Conservation (phyloP, 2,113 vertebrate genomes). For the Paradoxurus hermaphroditus region DNA sequence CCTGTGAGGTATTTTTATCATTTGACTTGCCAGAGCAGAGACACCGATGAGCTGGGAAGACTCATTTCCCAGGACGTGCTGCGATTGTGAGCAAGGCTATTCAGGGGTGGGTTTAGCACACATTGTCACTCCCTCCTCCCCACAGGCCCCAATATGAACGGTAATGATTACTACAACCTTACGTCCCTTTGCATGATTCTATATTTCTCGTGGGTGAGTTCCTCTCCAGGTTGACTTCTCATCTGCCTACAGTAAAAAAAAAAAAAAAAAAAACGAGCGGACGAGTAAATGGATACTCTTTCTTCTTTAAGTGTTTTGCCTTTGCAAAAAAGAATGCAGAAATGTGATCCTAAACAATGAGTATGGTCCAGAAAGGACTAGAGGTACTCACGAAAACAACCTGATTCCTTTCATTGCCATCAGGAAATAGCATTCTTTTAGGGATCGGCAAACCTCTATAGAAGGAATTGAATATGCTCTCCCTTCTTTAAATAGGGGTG, state of each 20-base stretch:
- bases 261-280: not conserved
- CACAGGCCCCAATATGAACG: accelerated
- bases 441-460: not conserved
- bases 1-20: not conserved
- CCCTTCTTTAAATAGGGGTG: not conserved
- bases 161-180: not conserved
- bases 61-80: not conserved
- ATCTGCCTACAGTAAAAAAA: not conserved
- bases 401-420: not conserved
- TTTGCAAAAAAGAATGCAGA: not conserved
- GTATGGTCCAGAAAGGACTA: not conserved
- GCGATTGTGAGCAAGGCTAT: not conserved
- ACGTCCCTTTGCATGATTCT: not conserved
- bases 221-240: not conserved
- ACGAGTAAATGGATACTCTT: not conserved
- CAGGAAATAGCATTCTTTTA: conserved; percentile 23
- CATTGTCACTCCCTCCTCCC: accelerated
- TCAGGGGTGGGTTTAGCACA: not conserved
- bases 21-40: not conserved
- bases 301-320: not conserved
- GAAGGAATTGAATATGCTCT: not conserved
- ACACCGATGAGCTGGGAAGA: not conserved
- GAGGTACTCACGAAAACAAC: not conserved
- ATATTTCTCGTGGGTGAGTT: not conserved
- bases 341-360: not conserved